phyloP scores from a whole-genome alignment of 1,140 invertebrate genomes.

The Heliconius nattereri region DNA sequence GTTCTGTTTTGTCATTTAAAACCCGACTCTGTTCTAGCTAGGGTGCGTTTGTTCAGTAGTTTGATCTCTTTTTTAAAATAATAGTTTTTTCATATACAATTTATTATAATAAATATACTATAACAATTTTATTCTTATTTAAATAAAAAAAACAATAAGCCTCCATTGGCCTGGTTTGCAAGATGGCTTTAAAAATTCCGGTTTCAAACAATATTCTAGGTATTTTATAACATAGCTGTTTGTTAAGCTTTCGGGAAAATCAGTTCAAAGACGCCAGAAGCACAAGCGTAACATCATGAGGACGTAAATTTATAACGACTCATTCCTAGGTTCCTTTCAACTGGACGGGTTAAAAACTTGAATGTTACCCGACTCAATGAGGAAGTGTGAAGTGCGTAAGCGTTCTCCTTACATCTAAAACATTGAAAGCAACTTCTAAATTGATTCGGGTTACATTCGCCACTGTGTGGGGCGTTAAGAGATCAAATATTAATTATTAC shows the following conservation, averaged over 20 bases:
- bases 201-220: neutral
- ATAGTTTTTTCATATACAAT: neutral
- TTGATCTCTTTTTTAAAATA: neutral
- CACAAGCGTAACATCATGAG: slow-evolving; percentile 33
- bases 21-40: slow-evolving; percentile 8
- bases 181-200: neutral
- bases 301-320: slow-evolving; percentile 15
- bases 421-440: slow-evolving; percentile 64
- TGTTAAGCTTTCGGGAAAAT: neutral
- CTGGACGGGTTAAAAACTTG: slow-evolving; percentile 58
- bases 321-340: slow-evolving; percentile 37
- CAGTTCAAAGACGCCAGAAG: slow-evolving; percentile 50
- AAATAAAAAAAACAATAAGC: neutral
- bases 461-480: slow-evolving; percentile 39
- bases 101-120: neutral
- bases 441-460: slow-evolving; percentile 54
- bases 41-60: slow-evolving; percentile 1
- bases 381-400: slow-evolving; percentile 51
- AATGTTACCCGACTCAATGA: slow-evolving; percentile 57
- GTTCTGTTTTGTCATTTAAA: neutral
- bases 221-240: neutral
- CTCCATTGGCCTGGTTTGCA: neutral
- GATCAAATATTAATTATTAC: slow-evolving; percentile 32
- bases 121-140: neutral
- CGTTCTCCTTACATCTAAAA: slow-evolving; percentile 55